phyloP scores from a whole-genome alignment of 2,888 invertebrate species.

The Adineta ricciae region DNA sequence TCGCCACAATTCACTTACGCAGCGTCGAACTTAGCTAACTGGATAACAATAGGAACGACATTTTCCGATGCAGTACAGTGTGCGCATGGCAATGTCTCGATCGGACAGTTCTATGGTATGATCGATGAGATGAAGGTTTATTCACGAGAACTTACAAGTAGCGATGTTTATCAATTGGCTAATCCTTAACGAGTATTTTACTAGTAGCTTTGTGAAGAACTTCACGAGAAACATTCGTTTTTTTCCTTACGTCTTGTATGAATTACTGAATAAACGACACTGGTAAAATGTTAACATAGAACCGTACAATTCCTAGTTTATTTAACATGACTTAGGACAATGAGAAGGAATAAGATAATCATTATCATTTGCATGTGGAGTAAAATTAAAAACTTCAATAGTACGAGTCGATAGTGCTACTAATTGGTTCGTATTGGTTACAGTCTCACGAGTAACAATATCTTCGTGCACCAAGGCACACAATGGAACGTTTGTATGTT shows the following conservation, averaged over 20 bases:
- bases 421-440: not conserved
- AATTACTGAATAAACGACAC: too few relatives aligned
- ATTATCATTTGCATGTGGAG: not conserved
- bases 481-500: not conserved
- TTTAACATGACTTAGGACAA: not conserved
- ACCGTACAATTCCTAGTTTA: too few relatives aligned
- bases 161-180: not conserved
- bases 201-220: too few relatives aligned
- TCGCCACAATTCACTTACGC: not conserved
- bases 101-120: not conserved
- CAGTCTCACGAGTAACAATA: constrained; percentile 5
- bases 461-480: not conserved
- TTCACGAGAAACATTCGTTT: too few relatives aligned
- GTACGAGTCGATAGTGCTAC: not conserved
- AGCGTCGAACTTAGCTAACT: not conserved
- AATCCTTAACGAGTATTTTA: not conserved
- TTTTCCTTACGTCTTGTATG: too few relatives aligned
- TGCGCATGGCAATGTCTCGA: accelerated
- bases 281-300: too few relatives aligned
- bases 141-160: not conserved
- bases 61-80: not conserved
- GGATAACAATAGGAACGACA: not conserved
- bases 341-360: not conserved
- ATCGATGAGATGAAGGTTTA: not conserved
- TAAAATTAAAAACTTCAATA: not conserved